Percentiles rank a stretch among this genome's conserved stretches.
Evolutionary conservation across 1,140 invertebrate species (phyloP).

Genomic region (Pogonomyrmex californicus): DNA sequence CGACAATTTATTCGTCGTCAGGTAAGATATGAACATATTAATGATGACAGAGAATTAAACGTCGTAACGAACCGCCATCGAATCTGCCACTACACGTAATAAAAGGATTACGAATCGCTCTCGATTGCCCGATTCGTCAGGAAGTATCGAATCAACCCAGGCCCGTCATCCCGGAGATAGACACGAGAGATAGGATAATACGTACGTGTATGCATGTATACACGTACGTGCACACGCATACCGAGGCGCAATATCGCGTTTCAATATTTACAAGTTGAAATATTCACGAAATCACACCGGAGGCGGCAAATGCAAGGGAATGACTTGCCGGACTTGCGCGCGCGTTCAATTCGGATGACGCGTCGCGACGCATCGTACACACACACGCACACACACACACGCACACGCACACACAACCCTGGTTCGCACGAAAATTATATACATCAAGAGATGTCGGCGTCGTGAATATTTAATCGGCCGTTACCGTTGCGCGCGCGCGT

Average conservation of each 20-base stretch:
- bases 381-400: too few relatives aligned
- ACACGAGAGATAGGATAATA: background rate
- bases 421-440: conserved; percentile 63
- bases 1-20: conserved; percentile 4
- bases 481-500: conserved; percentile 46
- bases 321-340: conserved; percentile 50
- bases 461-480: conserved; percentile 65
- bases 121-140: conserved; percentile 30
- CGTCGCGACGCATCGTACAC: conserved; percentile 33
- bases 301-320: conserved; percentile 47
- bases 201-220: background rate
- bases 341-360: conserved; percentile 57
- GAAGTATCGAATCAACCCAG: conserved; percentile 43
- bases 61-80: conserved; percentile 9
- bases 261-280: conserved; percentile 64
- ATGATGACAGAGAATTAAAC: conserved; percentile 42
- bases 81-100: background rate
- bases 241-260: conserved; percentile 27
- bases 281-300: conserved; percentile 64
- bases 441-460: conserved; percentile 63
- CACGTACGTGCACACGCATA: background rate
- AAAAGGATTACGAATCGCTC: conserved; percentile 33
- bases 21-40: background rate
- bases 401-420: too few relatives aligned
- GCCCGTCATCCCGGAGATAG: conserved; percentile 3